A percentile compares a stretch with the other conserved stretches of the same genome.
Conservation (phyloP, 1,140 invertebrate species). For the Dryas iulia region DNA sequence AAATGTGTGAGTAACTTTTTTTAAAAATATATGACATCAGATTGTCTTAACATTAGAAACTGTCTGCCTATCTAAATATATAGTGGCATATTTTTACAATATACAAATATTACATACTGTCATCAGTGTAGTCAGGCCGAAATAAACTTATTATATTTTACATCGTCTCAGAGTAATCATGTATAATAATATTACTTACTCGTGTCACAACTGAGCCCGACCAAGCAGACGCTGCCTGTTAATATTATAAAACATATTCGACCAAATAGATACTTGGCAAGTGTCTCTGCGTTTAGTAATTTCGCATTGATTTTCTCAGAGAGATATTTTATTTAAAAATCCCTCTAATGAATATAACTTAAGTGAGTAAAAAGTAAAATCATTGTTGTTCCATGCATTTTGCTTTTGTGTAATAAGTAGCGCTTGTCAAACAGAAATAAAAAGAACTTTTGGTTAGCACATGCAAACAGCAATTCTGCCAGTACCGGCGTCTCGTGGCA, state of each 20-base stretch:
- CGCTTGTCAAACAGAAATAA: conserved; percentile 8
- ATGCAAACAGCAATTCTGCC: conserved; percentile 31
- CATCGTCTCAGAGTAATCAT: too few species aligned
- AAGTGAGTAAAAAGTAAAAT: not conserved
- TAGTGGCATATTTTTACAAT: too few species aligned
- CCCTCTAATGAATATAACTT: too few species aligned
- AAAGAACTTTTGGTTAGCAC: conserved; percentile 10
- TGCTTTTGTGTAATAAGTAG: not conserved
- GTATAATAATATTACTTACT: too few species aligned
- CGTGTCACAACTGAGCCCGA: not conserved
- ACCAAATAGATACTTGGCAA: not conserved
- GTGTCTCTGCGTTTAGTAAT: not conserved
- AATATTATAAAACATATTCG: not conserved
- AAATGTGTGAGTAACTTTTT: too few species aligned
- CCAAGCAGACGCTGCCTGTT: not conserved
- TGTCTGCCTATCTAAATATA: too few species aligned
- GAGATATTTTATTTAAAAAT: too few species aligned
- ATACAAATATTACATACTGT: too few species aligned
- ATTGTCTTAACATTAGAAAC: too few species aligned
- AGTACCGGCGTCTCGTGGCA: conserved; percentile 40
- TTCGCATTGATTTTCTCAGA: not conserved
- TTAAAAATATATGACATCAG: too few species aligned
- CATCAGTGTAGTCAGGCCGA: too few species aligned
- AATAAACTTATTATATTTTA: too few species aligned
- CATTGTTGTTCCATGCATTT: not conserved